Evolutionary conservation across 1,140 invertebrate genomes (phyloP).

Genomic region (Drosophila lacteicornis): DNA sequence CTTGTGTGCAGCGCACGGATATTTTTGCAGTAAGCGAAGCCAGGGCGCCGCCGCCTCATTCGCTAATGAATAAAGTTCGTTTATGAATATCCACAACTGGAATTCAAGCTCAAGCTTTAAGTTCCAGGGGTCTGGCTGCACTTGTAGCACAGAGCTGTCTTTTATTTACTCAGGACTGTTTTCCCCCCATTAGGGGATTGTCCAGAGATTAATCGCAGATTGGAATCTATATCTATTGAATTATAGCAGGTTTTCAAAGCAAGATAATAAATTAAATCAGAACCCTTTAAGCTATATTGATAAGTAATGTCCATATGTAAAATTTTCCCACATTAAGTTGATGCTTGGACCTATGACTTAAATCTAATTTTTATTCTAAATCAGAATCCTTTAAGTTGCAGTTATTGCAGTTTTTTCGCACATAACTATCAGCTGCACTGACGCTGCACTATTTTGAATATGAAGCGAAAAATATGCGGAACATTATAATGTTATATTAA

Average conservation of each 20-base stretch:
- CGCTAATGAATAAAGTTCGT: conserved; percentile 78
- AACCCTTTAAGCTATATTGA: background rate
- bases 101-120: conserved; percentile 15
- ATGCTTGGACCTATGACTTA: background rate
- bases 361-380: background rate
- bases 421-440: conserved; percentile 1
- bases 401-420: background rate
- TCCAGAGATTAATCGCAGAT: background rate
- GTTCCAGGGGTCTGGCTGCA: background rate
- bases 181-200: too few species aligned
- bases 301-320: background rate
- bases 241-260: too few species aligned
- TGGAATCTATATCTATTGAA: background rate
- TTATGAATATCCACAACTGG: conserved; percentile 55
- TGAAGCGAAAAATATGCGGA: conserved; percentile 50
- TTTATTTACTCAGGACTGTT: background rate
- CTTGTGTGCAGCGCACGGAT: conserved; percentile 28
- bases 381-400: background rate
- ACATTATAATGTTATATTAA: conserved; percentile 69
- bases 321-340: background rate
- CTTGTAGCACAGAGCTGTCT: background rate
- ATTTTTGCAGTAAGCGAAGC: conserved; percentile 32
- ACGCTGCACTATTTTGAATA: conserved; percentile 51
- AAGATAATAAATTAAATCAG: too few species aligned
- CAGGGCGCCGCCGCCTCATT: conserved; percentile 12